Conservation (phyloP, 2,888 invertebrate species). For the Notocelia uddmanniana region DNA sequence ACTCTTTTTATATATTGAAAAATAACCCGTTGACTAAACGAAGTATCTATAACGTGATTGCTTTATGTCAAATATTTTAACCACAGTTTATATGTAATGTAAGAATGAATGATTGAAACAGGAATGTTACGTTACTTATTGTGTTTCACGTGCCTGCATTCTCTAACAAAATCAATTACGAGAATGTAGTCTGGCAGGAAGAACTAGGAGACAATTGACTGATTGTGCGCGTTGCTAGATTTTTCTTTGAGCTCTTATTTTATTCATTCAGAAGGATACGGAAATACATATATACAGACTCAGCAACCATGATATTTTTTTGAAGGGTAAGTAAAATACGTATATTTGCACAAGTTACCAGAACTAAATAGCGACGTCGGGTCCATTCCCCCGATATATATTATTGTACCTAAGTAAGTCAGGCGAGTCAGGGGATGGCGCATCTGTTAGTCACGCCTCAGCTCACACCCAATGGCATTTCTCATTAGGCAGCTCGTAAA, state of each 20-base stretch:
- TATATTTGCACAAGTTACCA: slow-evolving; percentile 50
- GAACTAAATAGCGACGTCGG: slow-evolving; percentile 56
- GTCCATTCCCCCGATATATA: slow-evolving; percentile 55
- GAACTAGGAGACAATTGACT: slow-evolving; percentile 68
- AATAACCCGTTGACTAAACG: slow-evolving; percentile 56
- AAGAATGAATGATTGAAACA: slow-evolving; percentile 1
- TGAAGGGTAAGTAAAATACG: slow-evolving; percentile 39
- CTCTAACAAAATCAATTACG: neutral
- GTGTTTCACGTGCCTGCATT: slow-evolving; percentile 7
- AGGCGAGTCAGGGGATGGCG: slow-evolving; percentile 57
- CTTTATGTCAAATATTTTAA: slow-evolving; percentile 26
- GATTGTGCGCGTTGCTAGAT: slow-evolving; percentile 65
- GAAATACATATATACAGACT: slow-evolving; percentile 47
- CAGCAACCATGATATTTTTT: neutral
- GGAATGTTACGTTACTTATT: neutral
- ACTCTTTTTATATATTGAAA: slow-evolving; percentile 60
- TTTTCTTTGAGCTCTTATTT: slow-evolving; percentile 64
- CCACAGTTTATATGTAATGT: neutral
- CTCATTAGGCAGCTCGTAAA: slow-evolving; percentile 80
- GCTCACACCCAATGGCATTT: slow-evolving; percentile 67
- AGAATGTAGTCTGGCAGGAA: slow-evolving; percentile 48
- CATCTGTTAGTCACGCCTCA: slow-evolving; percentile 71
- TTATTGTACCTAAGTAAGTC: slow-evolving; percentile 50
- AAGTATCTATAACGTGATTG: slow-evolving; percentile 47
- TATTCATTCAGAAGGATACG: slow-evolving; percentile 53